Evolutionary conservation across 2,113 vertebrate genomes (phyloP).

Genomic region (Bolborhynchus lineola): DNA sequence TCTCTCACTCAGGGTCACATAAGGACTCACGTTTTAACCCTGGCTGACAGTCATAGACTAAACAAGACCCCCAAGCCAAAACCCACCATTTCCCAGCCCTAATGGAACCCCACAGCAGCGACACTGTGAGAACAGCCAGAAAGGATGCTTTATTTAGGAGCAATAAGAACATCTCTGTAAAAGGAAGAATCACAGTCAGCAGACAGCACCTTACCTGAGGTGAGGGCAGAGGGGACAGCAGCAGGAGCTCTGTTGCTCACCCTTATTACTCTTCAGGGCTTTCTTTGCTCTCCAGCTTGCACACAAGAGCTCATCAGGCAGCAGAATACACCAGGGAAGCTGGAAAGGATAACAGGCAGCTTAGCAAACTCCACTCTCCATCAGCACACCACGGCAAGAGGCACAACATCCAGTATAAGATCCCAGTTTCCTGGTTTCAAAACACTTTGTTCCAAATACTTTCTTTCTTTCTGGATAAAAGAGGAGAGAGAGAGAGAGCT

Average conservation of each 20-base stretch:
- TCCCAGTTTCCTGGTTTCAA: background rate
- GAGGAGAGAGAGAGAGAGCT: background rate
- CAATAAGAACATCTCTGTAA: background rate
- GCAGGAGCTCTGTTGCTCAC: background rate
- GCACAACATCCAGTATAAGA: accelerated
- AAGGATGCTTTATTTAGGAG: background rate
- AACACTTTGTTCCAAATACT: background rate
- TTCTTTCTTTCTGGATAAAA: background rate
- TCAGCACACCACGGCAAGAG: background rate
- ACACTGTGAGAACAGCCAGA: background rate
- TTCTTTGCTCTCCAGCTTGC: background rate
- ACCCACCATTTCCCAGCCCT: background rate
- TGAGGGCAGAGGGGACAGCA: background rate
- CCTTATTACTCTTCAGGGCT: background rate
- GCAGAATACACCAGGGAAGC: background rate
- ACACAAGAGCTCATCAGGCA: background rate
- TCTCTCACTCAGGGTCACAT: background rate
- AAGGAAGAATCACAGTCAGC: background rate
- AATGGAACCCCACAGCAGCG: accelerated
- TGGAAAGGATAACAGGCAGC: background rate
- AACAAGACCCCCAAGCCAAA: background rate
- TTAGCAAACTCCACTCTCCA: background rate
- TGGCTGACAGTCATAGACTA: accelerated
- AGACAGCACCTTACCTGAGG: background rate
- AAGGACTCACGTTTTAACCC: background rate